These are phyloP conservation scores for Acleris literana DNA, from an alignment of 2,888 invertebrate genomes.

Conservation along the genomic window DNA sequence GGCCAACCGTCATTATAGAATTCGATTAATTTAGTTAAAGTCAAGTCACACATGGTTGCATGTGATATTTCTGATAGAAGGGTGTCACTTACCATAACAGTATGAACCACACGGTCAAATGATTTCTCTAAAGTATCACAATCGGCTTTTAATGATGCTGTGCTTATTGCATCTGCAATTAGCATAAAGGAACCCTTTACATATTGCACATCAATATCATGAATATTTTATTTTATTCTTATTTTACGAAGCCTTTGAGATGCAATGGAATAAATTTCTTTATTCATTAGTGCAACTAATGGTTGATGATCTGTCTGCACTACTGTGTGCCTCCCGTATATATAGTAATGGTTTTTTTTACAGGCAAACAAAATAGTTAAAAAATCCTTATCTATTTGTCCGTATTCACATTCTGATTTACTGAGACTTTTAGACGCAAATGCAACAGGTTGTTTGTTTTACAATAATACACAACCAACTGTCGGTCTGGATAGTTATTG, in stretches of 20 bases:
- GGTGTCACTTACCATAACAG: conserved; percentile 12
- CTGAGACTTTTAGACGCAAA: conserved; percentile 17
- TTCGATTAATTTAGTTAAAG: not conserved
- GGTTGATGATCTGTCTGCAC: conserved; percentile 15
- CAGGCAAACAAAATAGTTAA: conserved; percentile 8
- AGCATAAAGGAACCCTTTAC: conserved; percentile 11
- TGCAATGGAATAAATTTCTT: conserved; percentile 6
- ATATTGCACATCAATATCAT: conserved; percentile 17
- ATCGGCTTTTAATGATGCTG: conserved; percentile 12
- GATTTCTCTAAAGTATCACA: conserved; percentile 1
- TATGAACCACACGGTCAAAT: conserved; percentile 9
- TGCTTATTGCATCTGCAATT: conserved; percentile 7
- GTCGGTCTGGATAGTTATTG: conserved; percentile 13
- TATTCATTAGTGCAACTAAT: conserved; percentile 11
- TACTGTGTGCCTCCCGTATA: conserved; percentile 9
- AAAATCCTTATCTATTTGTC: conserved; percentile 24
- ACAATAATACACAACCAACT: conserved; percentile 19
- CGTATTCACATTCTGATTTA: conserved; percentile 22
- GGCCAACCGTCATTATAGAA: conserved; percentile 25
- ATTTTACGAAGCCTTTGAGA: conserved; percentile 11
- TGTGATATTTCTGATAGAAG: not conserved
- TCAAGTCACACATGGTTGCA: not conserved
- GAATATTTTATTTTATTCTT: conserved; percentile 9
- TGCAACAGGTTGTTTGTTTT: conserved; percentile 13
- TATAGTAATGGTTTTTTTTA: conserved; percentile 9